Percentiles rank a stretch among this genome's conserved stretches.
phyloP scores from a whole-genome alignment of 2,113 vertebrate species.

The Ovis canadensis region DNA sequence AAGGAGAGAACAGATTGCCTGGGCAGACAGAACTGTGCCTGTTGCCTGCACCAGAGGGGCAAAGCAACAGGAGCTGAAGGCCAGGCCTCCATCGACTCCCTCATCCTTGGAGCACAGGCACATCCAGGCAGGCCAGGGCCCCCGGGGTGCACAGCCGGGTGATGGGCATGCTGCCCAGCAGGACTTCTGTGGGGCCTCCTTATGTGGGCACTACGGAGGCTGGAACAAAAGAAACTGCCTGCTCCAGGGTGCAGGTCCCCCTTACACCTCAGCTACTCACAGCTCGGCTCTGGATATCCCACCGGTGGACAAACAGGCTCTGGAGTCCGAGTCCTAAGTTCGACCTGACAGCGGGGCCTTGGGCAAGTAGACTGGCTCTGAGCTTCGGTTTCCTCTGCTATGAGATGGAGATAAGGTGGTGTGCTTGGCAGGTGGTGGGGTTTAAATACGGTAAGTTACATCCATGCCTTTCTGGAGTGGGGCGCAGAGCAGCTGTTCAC shows the following conservation, averaged over 20 bases:
- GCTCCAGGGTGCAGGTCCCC: background rate
- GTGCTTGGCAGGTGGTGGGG: background rate
- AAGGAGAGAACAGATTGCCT: background rate
- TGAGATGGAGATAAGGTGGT: background rate
- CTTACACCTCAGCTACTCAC: background rate
- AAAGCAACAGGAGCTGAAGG: background rate
- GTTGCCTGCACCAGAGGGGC: background rate
- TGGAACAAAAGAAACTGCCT: background rate
- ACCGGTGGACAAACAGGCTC: background rate
- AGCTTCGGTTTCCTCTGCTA: background rate
- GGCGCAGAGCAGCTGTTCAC: background rate
- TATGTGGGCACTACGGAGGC: background rate
- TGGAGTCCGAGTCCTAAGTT: background rate
- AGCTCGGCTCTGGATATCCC: background rate
- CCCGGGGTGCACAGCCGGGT: rapidly evolving
- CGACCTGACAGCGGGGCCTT: too few species aligned
- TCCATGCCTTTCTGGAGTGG: background rate
- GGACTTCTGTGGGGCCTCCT: background rate
- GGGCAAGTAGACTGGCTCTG: background rate
- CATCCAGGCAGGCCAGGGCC: background rate
- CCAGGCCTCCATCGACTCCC: background rate
- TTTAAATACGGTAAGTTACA: background rate
- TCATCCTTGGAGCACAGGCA: background rate
- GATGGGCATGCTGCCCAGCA: background rate
- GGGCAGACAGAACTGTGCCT: background rate